Evolutionary conservation across 2,797 vertebrate species (phyloP).

Genomic region (Lacerta bilineata): DNA sequence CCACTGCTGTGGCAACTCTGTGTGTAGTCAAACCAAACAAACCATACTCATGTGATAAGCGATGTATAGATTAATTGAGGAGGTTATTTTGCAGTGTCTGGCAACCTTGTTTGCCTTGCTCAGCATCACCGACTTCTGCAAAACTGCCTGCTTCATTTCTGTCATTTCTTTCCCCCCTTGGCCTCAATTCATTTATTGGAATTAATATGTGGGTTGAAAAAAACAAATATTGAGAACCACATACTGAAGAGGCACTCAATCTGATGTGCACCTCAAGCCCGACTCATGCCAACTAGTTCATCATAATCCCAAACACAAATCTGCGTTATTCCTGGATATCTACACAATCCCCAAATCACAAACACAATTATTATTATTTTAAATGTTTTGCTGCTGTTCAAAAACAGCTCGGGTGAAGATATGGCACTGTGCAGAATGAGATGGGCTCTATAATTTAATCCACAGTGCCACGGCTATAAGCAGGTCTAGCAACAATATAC

Average conservation of each 20-base stretch:
- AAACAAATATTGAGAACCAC: neutral
- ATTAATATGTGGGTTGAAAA: neutral
- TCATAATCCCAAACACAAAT: neutral
- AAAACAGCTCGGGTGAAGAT: neutral
- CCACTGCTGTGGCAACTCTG: neutral
- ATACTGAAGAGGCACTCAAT: neutral
- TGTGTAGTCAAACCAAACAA: neutral
- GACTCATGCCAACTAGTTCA: neutral
- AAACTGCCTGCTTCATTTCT: neutral
- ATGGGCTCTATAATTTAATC: neutral
- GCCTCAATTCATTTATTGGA: neutral
- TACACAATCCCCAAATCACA: neutral
- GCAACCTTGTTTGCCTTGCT: neutral
- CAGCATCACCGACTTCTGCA: neutral
- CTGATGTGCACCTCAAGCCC: neutral
- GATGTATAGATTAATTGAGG: too few species aligned
- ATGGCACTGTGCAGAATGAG: neutral
- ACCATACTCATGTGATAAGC: too few species aligned
- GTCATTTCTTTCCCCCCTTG: neutral
- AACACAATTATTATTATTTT: neutral
- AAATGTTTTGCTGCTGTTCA: neutral
- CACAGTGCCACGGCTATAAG: neutral
- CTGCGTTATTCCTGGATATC: neutral
- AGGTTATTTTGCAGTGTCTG: neutral
- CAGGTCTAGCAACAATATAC: neutral